These are phyloP conservation scores for Tethya wilhelma DNA, from an alignment of 37 sponge, comb jelly and placozoan species.

Conservation along the genomic window DNA sequence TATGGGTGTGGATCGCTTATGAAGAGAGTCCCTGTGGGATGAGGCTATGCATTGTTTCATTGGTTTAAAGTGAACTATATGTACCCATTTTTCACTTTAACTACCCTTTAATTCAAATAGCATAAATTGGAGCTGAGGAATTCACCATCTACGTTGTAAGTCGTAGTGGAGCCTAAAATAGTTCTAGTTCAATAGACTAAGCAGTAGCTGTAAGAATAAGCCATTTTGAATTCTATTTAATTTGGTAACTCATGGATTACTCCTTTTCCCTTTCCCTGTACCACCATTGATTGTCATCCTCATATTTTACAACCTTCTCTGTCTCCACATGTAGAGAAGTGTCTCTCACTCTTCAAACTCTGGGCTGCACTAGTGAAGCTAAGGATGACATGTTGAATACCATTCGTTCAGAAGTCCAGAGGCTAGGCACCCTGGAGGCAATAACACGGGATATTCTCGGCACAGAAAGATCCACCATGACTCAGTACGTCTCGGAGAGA, in stretches of 20 bases:
- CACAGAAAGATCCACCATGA: background rate
- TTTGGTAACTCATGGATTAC: background rate
- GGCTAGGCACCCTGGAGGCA: conserved; percentile 53
- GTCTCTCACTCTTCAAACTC: conserved; percentile 20
- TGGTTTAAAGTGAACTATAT: too few species aligned
- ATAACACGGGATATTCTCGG: conserved; percentile 25
- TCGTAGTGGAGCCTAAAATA: too few species aligned
- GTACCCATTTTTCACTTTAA: too few species aligned
- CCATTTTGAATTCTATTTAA: too few species aligned
- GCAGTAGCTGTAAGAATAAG: too few species aligned
- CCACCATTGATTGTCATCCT: background rate
- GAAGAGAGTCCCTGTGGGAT: too few species aligned
- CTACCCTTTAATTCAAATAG: too few species aligned
- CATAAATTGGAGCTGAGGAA: too few species aligned
- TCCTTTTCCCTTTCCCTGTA: background rate
- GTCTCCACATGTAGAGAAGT: conserved; percentile 35
- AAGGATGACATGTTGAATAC: conserved; percentile 44
- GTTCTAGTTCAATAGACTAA: too few species aligned
- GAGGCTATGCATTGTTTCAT: too few species aligned
- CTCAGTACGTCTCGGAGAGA: conserved; percentile 32
- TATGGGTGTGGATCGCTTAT: background rate
- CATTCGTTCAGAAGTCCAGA: conserved; percentile 58
- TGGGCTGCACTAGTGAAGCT: conserved; percentile 42
- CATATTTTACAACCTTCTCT: background rate
- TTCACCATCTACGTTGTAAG: too few species aligned